Conservation (phyloP, 2,888 invertebrate species). For the Oscheius sp. region DNA sequence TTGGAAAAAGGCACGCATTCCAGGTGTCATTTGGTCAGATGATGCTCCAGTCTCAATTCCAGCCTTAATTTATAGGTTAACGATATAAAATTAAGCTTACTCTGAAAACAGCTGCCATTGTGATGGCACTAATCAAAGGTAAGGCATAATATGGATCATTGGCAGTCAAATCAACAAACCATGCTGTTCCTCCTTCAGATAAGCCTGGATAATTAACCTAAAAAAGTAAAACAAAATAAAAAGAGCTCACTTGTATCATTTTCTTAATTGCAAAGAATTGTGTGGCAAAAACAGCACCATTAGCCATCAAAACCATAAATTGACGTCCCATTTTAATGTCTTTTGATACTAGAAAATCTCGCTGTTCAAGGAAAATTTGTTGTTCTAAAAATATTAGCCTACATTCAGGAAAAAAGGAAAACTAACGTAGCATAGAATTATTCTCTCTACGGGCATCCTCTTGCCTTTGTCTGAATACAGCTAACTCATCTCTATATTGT, state of each 20-base stretch:
- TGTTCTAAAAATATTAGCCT: constrained; percentile 35
- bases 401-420: background rate
- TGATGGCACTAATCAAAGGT: constrained; percentile 84
- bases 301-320: constrained; percentile 59
- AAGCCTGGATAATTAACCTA: constrained; percentile 85
- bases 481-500: constrained; percentile 86
- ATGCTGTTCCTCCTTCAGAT: constrained; percentile 85
- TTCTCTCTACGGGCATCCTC: constrained; percentile 79
- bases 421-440: constrained; percentile 59
- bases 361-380: constrained; percentile 64
- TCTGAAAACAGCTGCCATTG: constrained; percentile 84
- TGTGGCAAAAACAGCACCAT: constrained; percentile 87
- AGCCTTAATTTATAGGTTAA: constrained; percentile 26
- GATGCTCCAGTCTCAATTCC: constrained; percentile 64
- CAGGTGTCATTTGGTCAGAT: constrained; percentile 58
- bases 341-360: constrained; percentile 57
- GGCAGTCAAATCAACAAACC: constrained; percentile 91
- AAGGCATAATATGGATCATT: constrained; percentile 88
- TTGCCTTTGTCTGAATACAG: constrained; percentile 83
- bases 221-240: background rate
- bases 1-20: constrained; percentile 59
- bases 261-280: constrained; percentile 86
- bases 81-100: constrained; percentile 63
- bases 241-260: constrained; percentile 81
- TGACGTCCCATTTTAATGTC: constrained; percentile 62